Evolutionary conservation across 2,797 vertebrate genomes (phyloP), one percentile per base, ranked within the genome.

Genomic region (Tragelaphus eurycerus): DNA sequence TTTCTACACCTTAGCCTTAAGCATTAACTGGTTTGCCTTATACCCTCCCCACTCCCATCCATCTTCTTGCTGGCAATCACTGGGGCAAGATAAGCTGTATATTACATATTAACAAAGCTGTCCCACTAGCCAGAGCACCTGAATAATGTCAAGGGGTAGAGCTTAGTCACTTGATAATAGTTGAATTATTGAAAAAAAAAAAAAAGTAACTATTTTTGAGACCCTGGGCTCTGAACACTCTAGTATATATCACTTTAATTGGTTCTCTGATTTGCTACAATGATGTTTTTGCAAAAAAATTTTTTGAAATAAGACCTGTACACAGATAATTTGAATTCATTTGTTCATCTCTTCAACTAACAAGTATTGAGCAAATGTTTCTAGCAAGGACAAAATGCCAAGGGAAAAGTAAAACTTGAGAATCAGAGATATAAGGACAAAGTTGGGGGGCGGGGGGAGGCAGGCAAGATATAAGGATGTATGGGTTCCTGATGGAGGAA

Each of bases 321-420:
- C 5, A 91, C 57, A 57, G 25, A 59, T 48, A 81, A 93, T 86
- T 71, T 94, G 13, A 95, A 89, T 46, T 78, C 38, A 71, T 43
- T 76, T 50, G 82, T 31, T 94, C 48, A 79, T 78, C 76, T 89
- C 54, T 25, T 96, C 90, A 93, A 54, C 21, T 92, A 94, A 86
- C 14, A 88, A 82, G 9, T 38, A 81, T 4, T 71, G 1, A 62
- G 62, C 21, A 76, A 46, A n/a, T 7, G 21, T 88, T 84, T 95
- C 59, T 94, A 94, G 21, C 17, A 82, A 16, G 19, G 15, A 83
- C 50, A 74, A 95, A 85, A 78, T 43, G 38, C 27, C 15, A 76
- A 9, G 38, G 34, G 16, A 43, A 57, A 92, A 71, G 48, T 31
- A 71, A 87, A 79, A 54, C 7, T 76, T 82, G 10, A 93, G 17